Percentiles rank a stretch among this genome's conserved stretches.
Conservation (phyloP, 1,140 invertebrate genomes). For the Meloidogyne exigua region DNA sequence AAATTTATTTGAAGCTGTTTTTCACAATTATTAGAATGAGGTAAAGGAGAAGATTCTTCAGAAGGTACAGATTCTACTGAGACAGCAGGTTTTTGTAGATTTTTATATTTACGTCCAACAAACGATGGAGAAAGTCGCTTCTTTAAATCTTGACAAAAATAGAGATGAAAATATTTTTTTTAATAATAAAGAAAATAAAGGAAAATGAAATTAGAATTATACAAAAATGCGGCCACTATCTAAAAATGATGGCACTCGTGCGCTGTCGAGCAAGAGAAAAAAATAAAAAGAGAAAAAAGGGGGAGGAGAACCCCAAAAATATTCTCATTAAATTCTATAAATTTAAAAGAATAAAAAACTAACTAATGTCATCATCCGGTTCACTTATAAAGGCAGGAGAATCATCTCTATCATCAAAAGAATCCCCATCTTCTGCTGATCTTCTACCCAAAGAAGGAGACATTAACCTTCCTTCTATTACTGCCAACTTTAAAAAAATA, state of each 20-base stretch:
- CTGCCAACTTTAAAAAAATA: background rate
- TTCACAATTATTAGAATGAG: background rate
- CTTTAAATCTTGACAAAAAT: background rate
- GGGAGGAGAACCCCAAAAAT: too few species aligned
- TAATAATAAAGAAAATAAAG: background rate
- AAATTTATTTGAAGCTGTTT: background rate
- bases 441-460: background rate
- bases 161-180: too few species aligned
- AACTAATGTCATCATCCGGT: conserved; percentile 59
- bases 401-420: background rate
- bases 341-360: conserved; percentile 31
- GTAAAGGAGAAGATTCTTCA: conserved; percentile 4
- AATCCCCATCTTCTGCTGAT: background rate
- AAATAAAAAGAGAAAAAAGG: too few species aligned
- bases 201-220: background rate
- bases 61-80: conserved; percentile 17
- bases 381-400: conserved; percentile 58
- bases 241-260: too few species aligned
- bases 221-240: too few species aligned
- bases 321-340: too few species aligned
- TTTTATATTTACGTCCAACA: background rate
- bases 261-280: too few species aligned
- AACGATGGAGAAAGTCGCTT: background rate
- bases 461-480: conserved; percentile 7
- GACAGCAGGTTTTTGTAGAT: conserved; percentile 3